Conservation (phyloP, 2,113 vertebrate species). For the Hemibagrus wyckioides region DNA sequence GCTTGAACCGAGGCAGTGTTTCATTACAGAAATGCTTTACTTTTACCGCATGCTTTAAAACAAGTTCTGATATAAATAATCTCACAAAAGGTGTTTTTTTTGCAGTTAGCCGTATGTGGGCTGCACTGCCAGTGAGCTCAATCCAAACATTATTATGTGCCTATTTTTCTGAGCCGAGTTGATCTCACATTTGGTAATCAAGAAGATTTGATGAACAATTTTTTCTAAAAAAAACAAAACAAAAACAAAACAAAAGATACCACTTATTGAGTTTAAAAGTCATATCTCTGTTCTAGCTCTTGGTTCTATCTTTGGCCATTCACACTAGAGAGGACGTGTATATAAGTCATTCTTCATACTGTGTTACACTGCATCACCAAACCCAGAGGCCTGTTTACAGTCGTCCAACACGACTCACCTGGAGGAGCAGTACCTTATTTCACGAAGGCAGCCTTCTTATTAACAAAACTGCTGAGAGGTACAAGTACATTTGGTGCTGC, state of each 20-base stretch:
- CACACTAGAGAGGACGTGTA: neutral
- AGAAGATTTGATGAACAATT: neutral
- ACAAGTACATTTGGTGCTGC: constrained; percentile 3
- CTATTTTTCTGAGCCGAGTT: neutral
- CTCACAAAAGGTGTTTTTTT: neutral
- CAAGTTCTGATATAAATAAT: neutral
- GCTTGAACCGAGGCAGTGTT: neutral
- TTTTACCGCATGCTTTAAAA: neutral
- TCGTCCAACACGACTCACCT: neutral
- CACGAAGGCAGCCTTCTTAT: neutral
- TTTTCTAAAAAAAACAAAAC: neutral
- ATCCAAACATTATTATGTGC: neutral
- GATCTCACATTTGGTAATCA: neutral
- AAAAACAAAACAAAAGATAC: neutral
- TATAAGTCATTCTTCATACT: constrained; percentile 12
- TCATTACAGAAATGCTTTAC: neutral
- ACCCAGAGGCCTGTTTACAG: constrained; percentile 23
- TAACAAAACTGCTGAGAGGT: constrained; percentile 18
- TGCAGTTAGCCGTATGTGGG: neutral
- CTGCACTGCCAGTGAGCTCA: neutral
- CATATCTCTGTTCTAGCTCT: constrained; percentile 29
- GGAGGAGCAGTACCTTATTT: constrained; percentile 6
- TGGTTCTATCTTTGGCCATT: neutral
- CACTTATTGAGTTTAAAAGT: constrained; percentile 22
- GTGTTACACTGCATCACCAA: constrained; percentile 17